Percentiles rank a stretch among this genome's conserved stretches.
Evolutionary conservation across 92 coral and sea anemone genomes (phyloP).

Genomic region (Heteractis magnifica): DNA sequence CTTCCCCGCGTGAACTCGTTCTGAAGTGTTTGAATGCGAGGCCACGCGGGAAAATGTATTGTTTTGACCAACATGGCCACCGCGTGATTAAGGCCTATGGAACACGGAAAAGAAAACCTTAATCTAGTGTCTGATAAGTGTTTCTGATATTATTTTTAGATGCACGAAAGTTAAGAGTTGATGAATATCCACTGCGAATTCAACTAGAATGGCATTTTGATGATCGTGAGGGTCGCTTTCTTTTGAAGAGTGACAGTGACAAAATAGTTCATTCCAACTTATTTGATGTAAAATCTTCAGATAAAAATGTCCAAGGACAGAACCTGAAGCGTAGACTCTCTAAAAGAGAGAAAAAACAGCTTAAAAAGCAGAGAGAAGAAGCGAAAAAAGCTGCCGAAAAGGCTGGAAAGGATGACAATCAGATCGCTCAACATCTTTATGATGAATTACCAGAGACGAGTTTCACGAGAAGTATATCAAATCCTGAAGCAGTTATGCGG

Average conservation of each 20-base stretch:
- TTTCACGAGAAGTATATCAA: constrained; percentile 89
- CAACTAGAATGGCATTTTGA: constrained; percentile 89
- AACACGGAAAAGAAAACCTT: background rate
- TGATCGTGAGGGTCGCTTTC: constrained; percentile 95
- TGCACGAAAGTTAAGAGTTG: constrained; percentile 60
- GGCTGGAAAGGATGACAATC: constrained; percentile 61
- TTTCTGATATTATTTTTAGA: constrained; percentile 32
- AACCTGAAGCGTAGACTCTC: constrained; percentile 80
- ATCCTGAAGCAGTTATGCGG: constrained; percentile 97
- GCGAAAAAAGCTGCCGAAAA: constrained; percentile 60
- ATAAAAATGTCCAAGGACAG: constrained; percentile 51
- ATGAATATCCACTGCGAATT: constrained; percentile 75
- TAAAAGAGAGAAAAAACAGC: constrained; percentile 86
- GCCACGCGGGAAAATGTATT: no score
- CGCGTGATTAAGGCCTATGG: background rate
- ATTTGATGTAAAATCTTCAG: constrained; percentile 59
- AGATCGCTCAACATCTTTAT: constrained; percentile 79
- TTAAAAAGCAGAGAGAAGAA: constrained; percentile 68
- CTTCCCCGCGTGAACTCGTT: no score
- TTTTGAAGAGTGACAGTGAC: constrained; percentile 86
- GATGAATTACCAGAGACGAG: constrained; percentile 87
- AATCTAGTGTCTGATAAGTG: background rate
- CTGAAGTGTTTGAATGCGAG: no score
- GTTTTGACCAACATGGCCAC: no score
- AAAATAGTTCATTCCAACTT: constrained; percentile 75